Percentiles rank a stretch among this genome's conserved stretches.
phyloP scores from a whole-genome alignment of 2,797 vertebrate species.

The Hylomyscus alleni region DNA sequence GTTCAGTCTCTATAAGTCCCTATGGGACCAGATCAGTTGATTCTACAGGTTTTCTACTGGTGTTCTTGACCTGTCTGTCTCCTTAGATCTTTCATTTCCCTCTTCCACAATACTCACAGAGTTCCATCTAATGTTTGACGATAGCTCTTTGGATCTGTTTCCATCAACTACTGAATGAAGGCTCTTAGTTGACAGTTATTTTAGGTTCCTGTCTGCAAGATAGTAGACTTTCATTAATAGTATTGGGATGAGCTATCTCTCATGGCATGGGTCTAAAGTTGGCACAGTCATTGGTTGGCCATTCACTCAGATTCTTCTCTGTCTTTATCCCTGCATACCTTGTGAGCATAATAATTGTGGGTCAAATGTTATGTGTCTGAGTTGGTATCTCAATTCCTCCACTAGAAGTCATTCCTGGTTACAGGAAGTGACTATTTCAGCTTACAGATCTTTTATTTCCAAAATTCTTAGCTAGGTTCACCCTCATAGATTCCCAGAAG shows the following conservation, averaged over 20 bases:
- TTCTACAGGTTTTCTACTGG: background rate
- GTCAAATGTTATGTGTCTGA: background rate
- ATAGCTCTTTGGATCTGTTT: background rate
- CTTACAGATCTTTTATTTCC: background rate
- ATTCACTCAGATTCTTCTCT: background rate
- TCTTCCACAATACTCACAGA: background rate
- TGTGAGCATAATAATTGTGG: background rate
- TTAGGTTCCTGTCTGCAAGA: background rate
- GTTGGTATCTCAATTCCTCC: background rate
- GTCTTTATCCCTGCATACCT: background rate
- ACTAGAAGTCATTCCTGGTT: background rate
- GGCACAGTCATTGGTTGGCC: background rate
- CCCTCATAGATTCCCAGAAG: background rate
- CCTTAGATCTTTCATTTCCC: background rate
- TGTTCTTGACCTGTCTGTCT: background rate
- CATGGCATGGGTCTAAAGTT: background rate
- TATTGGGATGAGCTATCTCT: background rate
- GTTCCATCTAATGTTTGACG: background rate
- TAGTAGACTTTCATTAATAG: background rate
- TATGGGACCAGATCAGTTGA: background rate
- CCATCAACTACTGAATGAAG: background rate
- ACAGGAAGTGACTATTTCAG: background rate
- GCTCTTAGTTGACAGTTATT: background rate
- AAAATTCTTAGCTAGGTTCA: background rate
- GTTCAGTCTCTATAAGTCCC: background rate